Evolutionary conservation across 2,113 vertebrate species (phyloP).

Genomic region (Tragelaphus imberbis): DNA sequence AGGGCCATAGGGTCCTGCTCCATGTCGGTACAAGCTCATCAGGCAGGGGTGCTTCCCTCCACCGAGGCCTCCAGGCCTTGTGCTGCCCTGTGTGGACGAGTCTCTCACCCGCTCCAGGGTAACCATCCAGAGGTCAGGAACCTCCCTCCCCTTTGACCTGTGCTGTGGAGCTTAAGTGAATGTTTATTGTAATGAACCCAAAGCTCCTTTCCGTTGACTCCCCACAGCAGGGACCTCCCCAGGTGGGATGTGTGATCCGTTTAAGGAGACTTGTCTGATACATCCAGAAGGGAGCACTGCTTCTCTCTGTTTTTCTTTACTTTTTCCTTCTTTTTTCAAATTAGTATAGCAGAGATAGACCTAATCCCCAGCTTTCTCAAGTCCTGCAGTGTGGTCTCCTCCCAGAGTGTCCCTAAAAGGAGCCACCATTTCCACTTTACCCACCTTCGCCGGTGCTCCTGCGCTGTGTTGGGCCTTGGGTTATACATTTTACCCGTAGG

Average conservation of each 20-base stretch:
- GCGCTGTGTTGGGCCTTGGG: neutral
- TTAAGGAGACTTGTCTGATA: neutral
- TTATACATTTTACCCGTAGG: fast-evolving
- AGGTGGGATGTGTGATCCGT: too few relatives aligned
- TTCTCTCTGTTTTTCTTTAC: neutral
- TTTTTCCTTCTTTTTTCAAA: neutral
- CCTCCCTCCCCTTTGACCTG: neutral
- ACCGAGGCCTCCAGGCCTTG: fast-evolving
- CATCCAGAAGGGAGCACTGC: neutral
- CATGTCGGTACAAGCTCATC: neutral
- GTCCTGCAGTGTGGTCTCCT: neutral
- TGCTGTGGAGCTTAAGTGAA: neutral
- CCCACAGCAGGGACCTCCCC: neutral
- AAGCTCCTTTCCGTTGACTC: neutral
- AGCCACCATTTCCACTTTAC: neutral
- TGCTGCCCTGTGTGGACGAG: neutral
- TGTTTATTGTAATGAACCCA: neutral
- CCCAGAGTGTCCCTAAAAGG: neutral
- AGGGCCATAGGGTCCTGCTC: neutral
- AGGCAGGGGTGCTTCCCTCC: fast-evolving
- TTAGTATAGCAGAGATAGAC: neutral
- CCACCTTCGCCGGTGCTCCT: fast-evolving
- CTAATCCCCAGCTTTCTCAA: neutral
- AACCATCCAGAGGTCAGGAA: neutral
- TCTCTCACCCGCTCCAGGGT: neutral